Conservation (phyloP, 2,888 invertebrate species). For the Diploptera punctata region DNA sequence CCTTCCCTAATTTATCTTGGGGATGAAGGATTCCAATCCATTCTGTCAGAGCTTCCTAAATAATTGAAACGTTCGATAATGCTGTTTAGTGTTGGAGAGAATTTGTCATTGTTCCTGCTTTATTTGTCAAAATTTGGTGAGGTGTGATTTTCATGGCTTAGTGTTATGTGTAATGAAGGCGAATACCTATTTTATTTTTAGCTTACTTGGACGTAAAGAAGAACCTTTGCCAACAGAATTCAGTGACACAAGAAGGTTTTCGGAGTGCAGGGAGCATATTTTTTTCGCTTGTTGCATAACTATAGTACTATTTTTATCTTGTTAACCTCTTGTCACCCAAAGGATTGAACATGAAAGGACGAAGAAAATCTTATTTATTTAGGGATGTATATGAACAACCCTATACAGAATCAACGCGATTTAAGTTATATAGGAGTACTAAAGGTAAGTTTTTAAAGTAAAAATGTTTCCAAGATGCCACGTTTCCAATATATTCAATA, state of each 20-base stretch:
- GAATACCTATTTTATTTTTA: conserved; percentile 24
- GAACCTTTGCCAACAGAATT: neutral
- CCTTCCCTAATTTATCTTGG: no score
- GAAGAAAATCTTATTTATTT: conserved; percentile 40
- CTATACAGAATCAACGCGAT: conserved; percentile 53
- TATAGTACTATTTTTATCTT: neutral
- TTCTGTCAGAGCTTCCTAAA: no score
- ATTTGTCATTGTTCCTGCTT: no score
- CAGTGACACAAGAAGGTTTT: neutral
- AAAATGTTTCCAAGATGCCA: neutral
- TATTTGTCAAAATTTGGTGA: no score
- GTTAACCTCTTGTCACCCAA: neutral
- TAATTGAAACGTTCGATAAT: no score
- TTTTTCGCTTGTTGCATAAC: neutral
- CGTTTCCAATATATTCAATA: neutral
- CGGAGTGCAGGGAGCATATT: neutral
- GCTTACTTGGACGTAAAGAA: neutral
- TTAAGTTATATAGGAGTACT: conserved; percentile 52
- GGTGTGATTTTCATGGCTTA: no score
- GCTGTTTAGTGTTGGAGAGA: no score
- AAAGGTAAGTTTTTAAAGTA: conserved; percentile 50
- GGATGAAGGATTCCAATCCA: no score
- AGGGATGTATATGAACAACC: conserved; percentile 59
- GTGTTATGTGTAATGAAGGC: neutral
- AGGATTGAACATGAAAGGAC: conserved; percentile 35